Evolutionary conservation across 1,140 invertebrate genomes (phyloP).

Genomic region (Phocides pigmalion): DNA sequence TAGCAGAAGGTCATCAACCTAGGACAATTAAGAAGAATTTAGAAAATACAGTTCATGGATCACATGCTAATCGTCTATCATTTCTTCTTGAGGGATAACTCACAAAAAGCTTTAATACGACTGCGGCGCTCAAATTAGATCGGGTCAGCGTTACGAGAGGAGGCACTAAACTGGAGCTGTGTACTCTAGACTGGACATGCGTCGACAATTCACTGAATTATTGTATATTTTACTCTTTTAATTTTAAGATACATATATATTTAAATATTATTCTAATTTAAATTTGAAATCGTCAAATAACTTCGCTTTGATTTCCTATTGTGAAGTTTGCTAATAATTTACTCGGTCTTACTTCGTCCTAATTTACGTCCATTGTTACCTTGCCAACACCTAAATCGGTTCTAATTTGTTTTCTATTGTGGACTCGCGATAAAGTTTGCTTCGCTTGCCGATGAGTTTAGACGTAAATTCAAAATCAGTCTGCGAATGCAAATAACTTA

Average conservation of each 20-base stretch:
- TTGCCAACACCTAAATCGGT: constrained; percentile 51
- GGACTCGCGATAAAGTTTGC: constrained; percentile 44
- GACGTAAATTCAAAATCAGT: constrained; percentile 39
- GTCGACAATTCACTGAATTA: too few species aligned
- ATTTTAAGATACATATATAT: too few species aligned
- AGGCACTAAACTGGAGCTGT: too few species aligned
- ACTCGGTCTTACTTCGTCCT: constrained; percentile 46
- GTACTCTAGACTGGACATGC: too few species aligned
- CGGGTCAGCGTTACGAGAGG: too few species aligned
- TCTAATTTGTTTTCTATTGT: constrained; percentile 61
- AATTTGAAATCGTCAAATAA: background rate
- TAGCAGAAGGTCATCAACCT: constrained; percentile 91
- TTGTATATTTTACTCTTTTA: too few species aligned
- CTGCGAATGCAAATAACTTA: constrained; percentile 1
- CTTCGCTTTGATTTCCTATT: constrained; percentile 33
- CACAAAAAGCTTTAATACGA: too few species aligned
- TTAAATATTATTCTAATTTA: too few species aligned
- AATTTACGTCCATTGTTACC: constrained; percentile 53
- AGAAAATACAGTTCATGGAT: background rate
- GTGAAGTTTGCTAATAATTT: constrained; percentile 39
- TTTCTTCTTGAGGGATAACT: too few species aligned
- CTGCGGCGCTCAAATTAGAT: too few species aligned
- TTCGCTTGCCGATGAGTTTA: constrained; percentile 35
- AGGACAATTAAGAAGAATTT: constrained; percentile 28
- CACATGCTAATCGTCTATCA: too few species aligned